Evolutionary conservation across 2,888 invertebrate species (phyloP).

Genomic region (Napeogenes sylphis): DNA sequence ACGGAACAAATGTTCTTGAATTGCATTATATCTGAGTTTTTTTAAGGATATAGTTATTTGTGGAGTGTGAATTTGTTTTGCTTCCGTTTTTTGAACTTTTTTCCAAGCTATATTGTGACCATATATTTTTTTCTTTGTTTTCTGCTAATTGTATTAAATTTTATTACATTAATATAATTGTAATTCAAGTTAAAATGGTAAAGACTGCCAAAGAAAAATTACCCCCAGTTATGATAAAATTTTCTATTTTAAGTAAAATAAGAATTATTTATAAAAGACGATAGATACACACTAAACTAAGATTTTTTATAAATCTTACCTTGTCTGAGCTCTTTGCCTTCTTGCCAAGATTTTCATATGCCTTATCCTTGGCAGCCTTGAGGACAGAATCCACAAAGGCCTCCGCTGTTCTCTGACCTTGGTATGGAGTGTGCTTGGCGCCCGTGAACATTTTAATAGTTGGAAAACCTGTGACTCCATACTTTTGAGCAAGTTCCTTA

Average conservation of each 20-base stretch:
- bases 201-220: not conserved
- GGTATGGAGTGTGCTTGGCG: slow-evolving; percentile 92
- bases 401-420: slow-evolving; percentile 90
- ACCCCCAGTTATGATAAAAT: too few relatives aligned
- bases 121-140: slow-evolving; percentile 33
- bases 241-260: too few relatives aligned
- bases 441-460: slow-evolving; percentile 95
- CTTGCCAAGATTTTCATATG: slow-evolving; percentile 82
- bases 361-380: slow-evolving; percentile 86
- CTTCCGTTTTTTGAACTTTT: slow-evolving; percentile 31
- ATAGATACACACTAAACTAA: slow-evolving; percentile 13
- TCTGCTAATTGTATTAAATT: slow-evolving; percentile 15
- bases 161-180: not conserved
- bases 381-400: slow-evolving; percentile 91
- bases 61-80: slow-evolving; percentile 34
- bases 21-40: slow-evolving; percentile 39
- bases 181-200: not conserved
- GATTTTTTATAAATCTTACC: slow-evolving; percentile 49
- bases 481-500: slow-evolving; percentile 87
- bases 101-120: slow-evolving; percentile 63
- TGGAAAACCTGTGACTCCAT: slow-evolving; percentile 93
- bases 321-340: slow-evolving; percentile 66
- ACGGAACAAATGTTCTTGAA: slow-evolving; percentile 52
- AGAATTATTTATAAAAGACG: too few relatives aligned
- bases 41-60: slow-evolving; percentile 35